phyloP scores from a whole-genome alignment of 2,797 vertebrate genomes.

The Molothrus aeneus region DNA sequence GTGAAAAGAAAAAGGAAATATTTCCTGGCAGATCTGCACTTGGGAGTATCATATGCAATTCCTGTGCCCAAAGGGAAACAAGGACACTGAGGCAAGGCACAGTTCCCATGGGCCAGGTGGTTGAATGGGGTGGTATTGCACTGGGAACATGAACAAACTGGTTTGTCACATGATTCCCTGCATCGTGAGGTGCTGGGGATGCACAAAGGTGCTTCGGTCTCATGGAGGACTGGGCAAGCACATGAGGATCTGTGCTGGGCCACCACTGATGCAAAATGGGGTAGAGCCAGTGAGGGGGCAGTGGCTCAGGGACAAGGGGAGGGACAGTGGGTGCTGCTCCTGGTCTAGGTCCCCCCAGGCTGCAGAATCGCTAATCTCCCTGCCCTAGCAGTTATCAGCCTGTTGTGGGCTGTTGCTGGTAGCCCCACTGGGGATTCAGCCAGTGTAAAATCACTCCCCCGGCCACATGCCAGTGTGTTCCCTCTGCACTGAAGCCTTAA shows the following conservation, averaged over 20 bases:
- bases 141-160: background rate
- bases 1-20: background rate
- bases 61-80: background rate
- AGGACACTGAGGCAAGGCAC: background rate
- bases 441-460: background rate
- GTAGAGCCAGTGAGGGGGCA: background rate
- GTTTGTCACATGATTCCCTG: background rate
- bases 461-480: rapidly evolving
- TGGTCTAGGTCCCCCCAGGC: background rate
- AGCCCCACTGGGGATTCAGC: background rate
- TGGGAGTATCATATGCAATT: background rate
- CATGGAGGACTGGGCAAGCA: background rate
- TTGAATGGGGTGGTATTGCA: background rate
- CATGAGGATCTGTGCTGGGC: rapidly evolving
- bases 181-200: rapidly evolving
- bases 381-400: background rate
- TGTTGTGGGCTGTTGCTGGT: background rate
- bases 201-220: rapidly evolving
- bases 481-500: background rate
- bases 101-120: background rate
- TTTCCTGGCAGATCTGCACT: background rate
- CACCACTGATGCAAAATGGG: background rate
- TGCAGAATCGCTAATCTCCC: background rate
- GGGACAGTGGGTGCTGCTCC: background rate
- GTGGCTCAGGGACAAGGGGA: background rate